These are phyloP conservation scores for Condylura cristata DNA, from an alignment of 2,113 vertebrate species.

Conservation along the genomic window DNA sequence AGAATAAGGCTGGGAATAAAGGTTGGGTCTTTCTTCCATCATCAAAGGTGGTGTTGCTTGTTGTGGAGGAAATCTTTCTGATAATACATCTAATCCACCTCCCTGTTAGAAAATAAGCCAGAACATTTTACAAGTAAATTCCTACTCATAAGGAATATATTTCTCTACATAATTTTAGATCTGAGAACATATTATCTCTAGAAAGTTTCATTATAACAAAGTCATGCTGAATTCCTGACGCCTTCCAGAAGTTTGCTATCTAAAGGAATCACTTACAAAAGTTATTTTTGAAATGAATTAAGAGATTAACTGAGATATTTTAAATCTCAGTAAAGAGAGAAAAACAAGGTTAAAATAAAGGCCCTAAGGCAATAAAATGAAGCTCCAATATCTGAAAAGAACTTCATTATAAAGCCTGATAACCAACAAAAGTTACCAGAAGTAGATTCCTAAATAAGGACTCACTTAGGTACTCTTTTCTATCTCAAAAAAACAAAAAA, in stretches of 20 bases:
- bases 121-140: constrained; percentile 32
- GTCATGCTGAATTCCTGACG: constrained; percentile 32
- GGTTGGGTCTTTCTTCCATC: constrained; percentile 90
- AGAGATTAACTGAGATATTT: constrained; percentile 41
- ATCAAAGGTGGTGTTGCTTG: constrained; percentile 85
- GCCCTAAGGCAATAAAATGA: neutral
- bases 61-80: constrained; percentile 88
- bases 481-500: constrained; percentile 26
- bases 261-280: constrained; percentile 25
- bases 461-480: constrained; percentile 40
- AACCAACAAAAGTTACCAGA: constrained; percentile 22
- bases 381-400: constrained; percentile 33
- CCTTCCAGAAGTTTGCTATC: constrained; percentile 32
- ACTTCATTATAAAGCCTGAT: neutral
- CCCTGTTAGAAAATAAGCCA: constrained; percentile 85
- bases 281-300: constrained; percentile 29
- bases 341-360: constrained; percentile 49
- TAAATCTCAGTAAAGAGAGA: constrained; percentile 19
- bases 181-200: neutral
- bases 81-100: constrained; percentile 90
- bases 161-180: neutral
- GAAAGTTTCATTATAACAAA: neutral
- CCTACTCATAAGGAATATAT: constrained; percentile 13
- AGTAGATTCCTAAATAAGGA: neutral
- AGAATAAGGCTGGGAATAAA: constrained; percentile 91